Conservation (phyloP, 2,113 vertebrate species). For the Chinchilla lanigera region DNA sequence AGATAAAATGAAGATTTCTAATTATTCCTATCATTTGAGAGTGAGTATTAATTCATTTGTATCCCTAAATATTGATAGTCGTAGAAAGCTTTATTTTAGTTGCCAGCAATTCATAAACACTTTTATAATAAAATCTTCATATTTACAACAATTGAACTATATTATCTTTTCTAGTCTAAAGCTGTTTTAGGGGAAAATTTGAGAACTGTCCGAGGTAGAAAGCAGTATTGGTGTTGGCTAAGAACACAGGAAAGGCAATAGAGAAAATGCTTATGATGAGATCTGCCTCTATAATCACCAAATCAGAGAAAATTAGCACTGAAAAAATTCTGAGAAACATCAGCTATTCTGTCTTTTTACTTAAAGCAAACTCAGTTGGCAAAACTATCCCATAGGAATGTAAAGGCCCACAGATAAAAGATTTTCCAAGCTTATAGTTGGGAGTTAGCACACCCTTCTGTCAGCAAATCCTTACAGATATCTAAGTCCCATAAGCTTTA, state of each 20-base stretch:
- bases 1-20: slow-evolving; percentile 23
- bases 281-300: not conserved
- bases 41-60: not conserved
- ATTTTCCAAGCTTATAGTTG: not conserved
- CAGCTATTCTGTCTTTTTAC: not conserved
- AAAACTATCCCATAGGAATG: not conserved
- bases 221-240: not conserved
- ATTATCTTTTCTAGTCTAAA: not conserved
- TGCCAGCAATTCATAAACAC: not conserved
- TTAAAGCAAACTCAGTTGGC: not conserved
- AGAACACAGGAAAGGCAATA: slow-evolving; percentile 17
- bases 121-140: slow-evolving; percentile 7
- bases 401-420: slow-evolving; percentile 21
- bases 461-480: slow-evolving; percentile 33
- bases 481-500: slow-evolving; percentile 22
- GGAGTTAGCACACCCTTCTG: not conserved
- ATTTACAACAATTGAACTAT: slow-evolving; percentile 19
- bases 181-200: not conserved
- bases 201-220: not conserved
- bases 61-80: not conserved
- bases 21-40: slow-evolving; percentile 25
- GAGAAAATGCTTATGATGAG: not conserved
- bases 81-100: not conserved
- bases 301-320: not conserved
- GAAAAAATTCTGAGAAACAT: slow-evolving; percentile 34